These are phyloP conservation scores for Xestia rhomboidea DNA, from an alignment of 2,888 invertebrate species.

Conservation along the genomic window DNA sequence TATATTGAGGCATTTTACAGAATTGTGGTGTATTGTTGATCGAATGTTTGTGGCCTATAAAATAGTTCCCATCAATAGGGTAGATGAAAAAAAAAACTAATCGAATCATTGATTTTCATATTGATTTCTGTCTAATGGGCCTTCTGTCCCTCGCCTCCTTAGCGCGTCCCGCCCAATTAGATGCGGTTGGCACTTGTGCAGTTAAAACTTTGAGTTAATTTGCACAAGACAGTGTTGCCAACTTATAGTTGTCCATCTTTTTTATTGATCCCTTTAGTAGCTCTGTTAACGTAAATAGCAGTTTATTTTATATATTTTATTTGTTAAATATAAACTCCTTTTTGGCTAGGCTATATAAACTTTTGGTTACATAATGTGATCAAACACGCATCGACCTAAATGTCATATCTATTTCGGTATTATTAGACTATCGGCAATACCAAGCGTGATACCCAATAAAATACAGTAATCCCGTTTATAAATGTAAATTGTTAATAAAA, in stretches of 20 bases:
- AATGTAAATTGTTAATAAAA: neutral
- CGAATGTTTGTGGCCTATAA: no score
- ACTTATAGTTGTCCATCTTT: conserved; percentile 51
- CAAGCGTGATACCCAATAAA: neutral
- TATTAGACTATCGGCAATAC: neutral
- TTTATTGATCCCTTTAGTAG: conserved; percentile 29
- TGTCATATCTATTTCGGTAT: neutral
- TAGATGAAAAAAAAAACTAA: no score
- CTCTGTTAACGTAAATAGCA: conserved; percentile 33
- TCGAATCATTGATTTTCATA: neutral
- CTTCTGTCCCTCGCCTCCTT: conserved; percentile 16
- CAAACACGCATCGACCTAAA: no score
- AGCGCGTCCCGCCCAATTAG: conserved; percentile 48
- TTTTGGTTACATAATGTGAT: neutral
- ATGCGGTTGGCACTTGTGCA: conserved; percentile 62
- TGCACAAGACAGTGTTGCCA: conserved; percentile 59
- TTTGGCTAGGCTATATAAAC: neutral
- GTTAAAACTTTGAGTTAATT: conserved; percentile 62
- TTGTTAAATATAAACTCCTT: neutral
- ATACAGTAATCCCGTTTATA: neutral
- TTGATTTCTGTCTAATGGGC: neutral
- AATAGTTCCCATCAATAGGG: no score
- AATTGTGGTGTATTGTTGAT: no score
- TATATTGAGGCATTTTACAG: no score
- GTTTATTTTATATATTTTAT: neutral